Percentiles rank a stretch among this genome's conserved stretches.
phyloP scores from a whole-genome alignment of 1,140 invertebrate species.

The Musca domestica region DNA sequence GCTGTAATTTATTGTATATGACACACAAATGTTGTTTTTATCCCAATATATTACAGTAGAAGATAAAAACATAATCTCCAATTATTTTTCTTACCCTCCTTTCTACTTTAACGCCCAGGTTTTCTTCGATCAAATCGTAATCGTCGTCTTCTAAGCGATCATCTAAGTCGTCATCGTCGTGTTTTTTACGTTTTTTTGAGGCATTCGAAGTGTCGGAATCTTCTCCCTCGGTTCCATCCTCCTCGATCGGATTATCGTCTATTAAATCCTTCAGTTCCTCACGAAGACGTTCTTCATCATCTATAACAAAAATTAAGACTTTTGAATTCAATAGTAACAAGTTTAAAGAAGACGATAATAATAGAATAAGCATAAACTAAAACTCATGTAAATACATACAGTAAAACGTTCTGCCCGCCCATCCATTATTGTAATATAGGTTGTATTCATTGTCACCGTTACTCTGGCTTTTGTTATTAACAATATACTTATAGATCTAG shows the following conservation, averaged over 20 bases:
- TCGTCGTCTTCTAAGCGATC: constrained; percentile 96
- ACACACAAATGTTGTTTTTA: too few relatives aligned
- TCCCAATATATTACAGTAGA: too few relatives aligned
- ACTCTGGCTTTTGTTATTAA: too few relatives aligned
- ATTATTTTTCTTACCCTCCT: constrained; percentile 64
- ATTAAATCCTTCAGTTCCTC: constrained; percentile 92
- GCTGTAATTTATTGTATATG: too few relatives aligned
- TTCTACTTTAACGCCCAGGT: constrained; percentile 93
- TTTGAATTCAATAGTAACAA: background rate
- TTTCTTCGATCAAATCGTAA: constrained; percentile 97
- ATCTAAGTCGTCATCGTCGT: constrained; percentile 80
- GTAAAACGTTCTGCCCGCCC: background rate
- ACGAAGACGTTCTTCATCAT: constrained; percentile 78
- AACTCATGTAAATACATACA: background rate
- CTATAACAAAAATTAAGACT: constrained; percentile 55
- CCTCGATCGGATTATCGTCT: constrained; percentile 89
- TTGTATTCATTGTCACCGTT: too few relatives aligned
- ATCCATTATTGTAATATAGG: too few relatives aligned
- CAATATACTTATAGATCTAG: too few relatives aligned
- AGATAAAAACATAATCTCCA: background rate
- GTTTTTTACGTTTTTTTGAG: constrained; percentile 74
- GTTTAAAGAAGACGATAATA: too few relatives aligned
- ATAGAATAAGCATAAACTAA: too few relatives aligned
- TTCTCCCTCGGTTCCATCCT: constrained; percentile 78
- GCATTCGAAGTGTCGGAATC: constrained; percentile 73